These are phyloP conservation scores for Gorilla gorilla DNA, from an alignment of 2,113 vertebrate genomes.

Conservation along the genomic window DNA sequence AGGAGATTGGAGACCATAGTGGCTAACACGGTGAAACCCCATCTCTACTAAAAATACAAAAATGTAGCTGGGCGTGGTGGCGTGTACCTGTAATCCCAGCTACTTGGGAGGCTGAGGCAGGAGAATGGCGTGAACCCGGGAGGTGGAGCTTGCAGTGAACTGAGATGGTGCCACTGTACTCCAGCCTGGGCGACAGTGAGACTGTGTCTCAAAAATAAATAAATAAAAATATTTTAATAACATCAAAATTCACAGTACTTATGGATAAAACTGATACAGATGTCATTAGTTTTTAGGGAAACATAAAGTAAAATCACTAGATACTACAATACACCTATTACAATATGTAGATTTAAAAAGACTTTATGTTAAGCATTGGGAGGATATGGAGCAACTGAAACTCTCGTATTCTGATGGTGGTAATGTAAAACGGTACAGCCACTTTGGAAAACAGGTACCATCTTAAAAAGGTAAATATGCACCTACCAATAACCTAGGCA, in stretches of 20 bases:
- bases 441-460: background rate
- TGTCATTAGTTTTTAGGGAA: background rate
- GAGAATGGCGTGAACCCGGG: fast-evolving
- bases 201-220: no score
- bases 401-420: background rate
- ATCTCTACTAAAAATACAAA: no score
- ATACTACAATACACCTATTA: background rate
- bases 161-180: no score
- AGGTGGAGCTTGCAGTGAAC: no score
- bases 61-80: no score
- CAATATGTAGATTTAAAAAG: background rate
- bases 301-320: background rate
- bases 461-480: background rate
- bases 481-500: background rate
- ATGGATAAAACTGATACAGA: background rate
- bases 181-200: no score
- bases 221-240: background rate
- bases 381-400: no score
- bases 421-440: background rate
- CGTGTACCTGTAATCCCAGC: no score
- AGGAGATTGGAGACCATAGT: no score
- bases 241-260: background rate
- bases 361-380: background rate
- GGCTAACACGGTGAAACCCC: no score
- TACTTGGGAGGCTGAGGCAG: no score